Evolutionary conservation across 2,797 vertebrate genomes (phyloP), one percentile per base, ranked within the genome.

Genomic region (Philypnodon macrostomus): DNA sequence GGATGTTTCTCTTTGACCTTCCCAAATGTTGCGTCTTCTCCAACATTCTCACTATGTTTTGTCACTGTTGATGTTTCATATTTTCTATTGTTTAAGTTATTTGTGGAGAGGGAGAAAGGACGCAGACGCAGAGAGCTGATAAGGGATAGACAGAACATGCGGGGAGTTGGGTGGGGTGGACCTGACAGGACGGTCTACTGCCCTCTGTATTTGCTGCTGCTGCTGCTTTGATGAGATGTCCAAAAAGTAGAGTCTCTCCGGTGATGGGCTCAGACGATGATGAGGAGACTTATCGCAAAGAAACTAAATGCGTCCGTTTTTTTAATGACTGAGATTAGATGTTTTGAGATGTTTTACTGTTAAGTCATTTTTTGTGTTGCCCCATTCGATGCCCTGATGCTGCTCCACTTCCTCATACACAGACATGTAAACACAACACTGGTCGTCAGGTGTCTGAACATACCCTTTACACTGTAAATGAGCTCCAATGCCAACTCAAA

Each of bases 41-140:
- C 65, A 66, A 80, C 58, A 60, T 40, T 56, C 69, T 76, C 74
- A 47, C 49, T 18, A 73, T 60, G 63, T 59, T 80, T 75, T 75
- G 70, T 71, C 51, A 48, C 72, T 87, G 45, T 34, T 24, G 84
- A 88, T 87, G 86, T 79, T 86, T 83, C 77, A 74, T 87, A 69
- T 87, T 89, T 88, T 87, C 59, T 87, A 83, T 83, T 89, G 85
- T 91, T 91, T 94, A 90, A 92, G 91, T 95, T 94, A 92, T 93
- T 94, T 79, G 80, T 73, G 71, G 53, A 64, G 50, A 57, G n/a
- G 47, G 60, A 56, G 58, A 57, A 47, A 53, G 61, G 42, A 55
- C 49, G 45, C 46, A 21, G 32, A 45, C 8, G 60, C 68, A 59
- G 59, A 9, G 26, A 16, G 24, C 10, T 38, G 35, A 72, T 55